Evolutionary conservation across 2,113 vertebrate genomes (phyloP).

Genomic region (Zingel zingel): DNA sequence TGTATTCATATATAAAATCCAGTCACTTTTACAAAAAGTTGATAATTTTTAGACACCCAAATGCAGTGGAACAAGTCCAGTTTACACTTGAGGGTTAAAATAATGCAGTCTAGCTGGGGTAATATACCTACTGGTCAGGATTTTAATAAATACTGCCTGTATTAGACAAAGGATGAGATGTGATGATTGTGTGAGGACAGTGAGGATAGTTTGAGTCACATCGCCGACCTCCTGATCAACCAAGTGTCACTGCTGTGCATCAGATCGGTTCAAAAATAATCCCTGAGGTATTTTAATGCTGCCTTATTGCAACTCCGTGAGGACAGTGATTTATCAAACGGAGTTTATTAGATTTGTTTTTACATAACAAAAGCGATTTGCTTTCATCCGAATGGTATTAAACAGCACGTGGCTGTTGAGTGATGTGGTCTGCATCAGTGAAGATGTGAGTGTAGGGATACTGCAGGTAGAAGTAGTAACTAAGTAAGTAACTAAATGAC

Average conservation of each 20-base stretch:
- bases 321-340: slow-evolving; percentile 50
- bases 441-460: slow-evolving; percentile 5
- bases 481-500: neutral
- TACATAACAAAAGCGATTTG: slow-evolving; percentile 67
- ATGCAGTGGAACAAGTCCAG: neutral
- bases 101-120: neutral
- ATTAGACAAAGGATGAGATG: neutral
- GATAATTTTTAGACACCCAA: neutral
- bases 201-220: slow-evolving; percentile 4
- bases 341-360: slow-evolving; percentile 39
- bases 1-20: neutral
- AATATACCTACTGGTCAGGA: neutral
- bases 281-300: slow-evolving; percentile 40
- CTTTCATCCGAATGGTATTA: slow-evolving; percentile 63
- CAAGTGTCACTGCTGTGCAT: slow-evolving; percentile 3
- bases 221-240: neutral
- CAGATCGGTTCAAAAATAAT: slow-evolving; percentile 52
- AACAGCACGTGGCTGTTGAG: slow-evolving; percentile 35
- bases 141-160: neutral
- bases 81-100: neutral
- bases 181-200: neutral
- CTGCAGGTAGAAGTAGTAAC: slow-evolving; percentile 15
- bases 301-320: slow-evolving; percentile 16
- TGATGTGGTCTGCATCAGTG: slow-evolving; percentile 13
- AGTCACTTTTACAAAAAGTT: neutral